Evolutionary conservation across 2,888 invertebrate genomes (phyloP).

Genomic region (Autographa gamma): DNA sequence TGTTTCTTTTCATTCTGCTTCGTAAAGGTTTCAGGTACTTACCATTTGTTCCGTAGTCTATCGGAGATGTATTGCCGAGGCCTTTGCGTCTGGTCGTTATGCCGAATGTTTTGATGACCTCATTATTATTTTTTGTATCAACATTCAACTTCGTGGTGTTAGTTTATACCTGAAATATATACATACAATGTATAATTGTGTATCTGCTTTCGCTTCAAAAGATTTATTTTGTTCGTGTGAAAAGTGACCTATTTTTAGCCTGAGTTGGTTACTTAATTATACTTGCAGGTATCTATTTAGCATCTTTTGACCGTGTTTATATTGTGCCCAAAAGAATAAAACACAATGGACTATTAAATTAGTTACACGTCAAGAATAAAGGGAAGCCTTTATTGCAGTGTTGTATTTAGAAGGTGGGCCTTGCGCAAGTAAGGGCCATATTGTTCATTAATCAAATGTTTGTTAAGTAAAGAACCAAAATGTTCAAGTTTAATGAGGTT

Average conservation of each 20-base stretch:
- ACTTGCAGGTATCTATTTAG: constrained; percentile 38
- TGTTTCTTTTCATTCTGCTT: constrained; percentile 16
- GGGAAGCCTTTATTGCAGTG: constrained; percentile 39
- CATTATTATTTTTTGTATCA: constrained; percentile 4
- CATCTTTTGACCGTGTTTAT: constrained; percentile 23
- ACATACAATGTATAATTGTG: neutral
- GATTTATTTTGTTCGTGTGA: neutral
- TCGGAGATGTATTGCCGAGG: constrained; percentile 1
- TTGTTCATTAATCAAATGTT: constrained; percentile 34
- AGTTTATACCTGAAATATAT: neutral
- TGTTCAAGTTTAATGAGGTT: constrained; percentile 8
- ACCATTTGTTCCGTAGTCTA: constrained; percentile 3
- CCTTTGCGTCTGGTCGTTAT: neutral
- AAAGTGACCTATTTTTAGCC: constrained; percentile 23
- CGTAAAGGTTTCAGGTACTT: neutral
- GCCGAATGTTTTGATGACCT: constrained; percentile 2
- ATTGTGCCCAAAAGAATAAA: constrained; percentile 19
- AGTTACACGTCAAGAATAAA: constrained; percentile 50
- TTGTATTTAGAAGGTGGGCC: constrained; percentile 43
- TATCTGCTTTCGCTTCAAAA: neutral
- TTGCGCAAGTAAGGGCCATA: constrained; percentile 24
- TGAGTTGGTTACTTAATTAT: constrained; percentile 35
- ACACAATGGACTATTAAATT: constrained; percentile 59
- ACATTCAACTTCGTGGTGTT: neutral
- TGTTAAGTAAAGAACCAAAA: constrained; percentile 15